Conservation (phyloP, 2,888 invertebrate genomes). For the Perdita meconis region DNA sequence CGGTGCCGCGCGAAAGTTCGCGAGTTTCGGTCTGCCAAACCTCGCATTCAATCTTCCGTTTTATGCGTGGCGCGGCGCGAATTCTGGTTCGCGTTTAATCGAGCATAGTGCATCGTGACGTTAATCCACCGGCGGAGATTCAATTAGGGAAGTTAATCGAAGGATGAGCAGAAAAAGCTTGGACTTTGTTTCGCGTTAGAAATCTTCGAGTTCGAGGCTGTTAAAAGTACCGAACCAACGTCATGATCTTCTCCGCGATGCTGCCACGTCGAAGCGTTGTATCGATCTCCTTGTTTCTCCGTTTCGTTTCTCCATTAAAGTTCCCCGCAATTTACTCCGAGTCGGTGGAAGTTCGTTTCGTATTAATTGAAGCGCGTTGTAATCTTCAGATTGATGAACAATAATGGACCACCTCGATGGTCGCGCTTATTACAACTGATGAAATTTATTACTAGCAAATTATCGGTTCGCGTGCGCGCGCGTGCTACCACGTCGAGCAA, state of each 20-base stretch:
- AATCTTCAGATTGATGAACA: slow-evolving; percentile 44
- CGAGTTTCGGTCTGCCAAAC: slow-evolving; percentile 42
- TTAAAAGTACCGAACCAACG: background rate
- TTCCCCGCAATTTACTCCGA: slow-evolving; percentile 20
- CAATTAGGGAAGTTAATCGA: slow-evolving; percentile 34
- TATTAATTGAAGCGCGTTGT: slow-evolving; percentile 33
- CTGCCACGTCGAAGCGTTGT: slow-evolving; percentile 4
- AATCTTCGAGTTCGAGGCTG: background rate
- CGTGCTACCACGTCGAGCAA: background rate
- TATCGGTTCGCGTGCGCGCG: background rate
- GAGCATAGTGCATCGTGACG: slow-evolving; percentile 30
- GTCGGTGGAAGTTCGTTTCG: slow-evolving; percentile 21
- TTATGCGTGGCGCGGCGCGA: slow-evolving; percentile 21
- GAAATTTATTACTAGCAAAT: slow-evolving; percentile 24
- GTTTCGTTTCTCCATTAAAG: slow-evolving; percentile 21
- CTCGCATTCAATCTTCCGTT: slow-evolving; percentile 48
- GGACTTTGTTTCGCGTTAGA: background rate
- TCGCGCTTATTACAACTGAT: slow-evolving; percentile 31
- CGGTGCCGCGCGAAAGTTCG: slow-evolving; percentile 34
- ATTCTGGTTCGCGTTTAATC: slow-evolving; percentile 46
- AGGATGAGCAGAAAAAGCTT: background rate
- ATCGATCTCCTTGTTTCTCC: slow-evolving; percentile 33
- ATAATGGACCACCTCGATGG: slow-evolving; percentile 37
- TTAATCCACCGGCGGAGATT: slow-evolving; percentile 8
- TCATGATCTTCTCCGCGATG: slow-evolving; percentile 1